These are phyloP conservation scores for Hipposideros larvatus DNA, from an alignment of 2,797 vertebrate species.

Conservation along the genomic window DNA sequence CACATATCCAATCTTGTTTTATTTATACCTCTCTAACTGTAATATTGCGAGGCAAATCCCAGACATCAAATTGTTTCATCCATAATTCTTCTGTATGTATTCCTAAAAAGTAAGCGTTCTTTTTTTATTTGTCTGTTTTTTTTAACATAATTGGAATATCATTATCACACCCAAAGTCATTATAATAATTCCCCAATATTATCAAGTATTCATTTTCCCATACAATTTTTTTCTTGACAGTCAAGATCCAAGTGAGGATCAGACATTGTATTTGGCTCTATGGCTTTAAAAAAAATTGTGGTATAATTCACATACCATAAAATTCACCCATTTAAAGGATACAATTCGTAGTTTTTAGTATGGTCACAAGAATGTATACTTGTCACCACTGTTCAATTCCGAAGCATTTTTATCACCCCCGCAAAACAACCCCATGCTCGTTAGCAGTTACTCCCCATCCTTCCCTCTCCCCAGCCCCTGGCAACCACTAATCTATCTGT, in stretches of 20 bases:
- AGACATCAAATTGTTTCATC: constrained; percentile 19
- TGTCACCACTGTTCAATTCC: neutral
- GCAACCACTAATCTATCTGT: neutral
- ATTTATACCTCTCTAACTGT: neutral
- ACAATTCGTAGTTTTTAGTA: neutral
- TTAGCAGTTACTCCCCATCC: neutral
- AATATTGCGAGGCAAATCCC: constrained; percentile 2
- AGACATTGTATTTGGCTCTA: constrained; percentile 16
- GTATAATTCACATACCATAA: neutral
- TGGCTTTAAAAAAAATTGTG: neutral
- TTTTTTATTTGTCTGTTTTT: neutral
- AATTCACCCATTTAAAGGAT: neutral
- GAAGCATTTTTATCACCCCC: neutral
- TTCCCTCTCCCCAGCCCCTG: neutral
- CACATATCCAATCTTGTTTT: neutral
- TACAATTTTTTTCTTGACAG: neutral
- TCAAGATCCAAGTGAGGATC: neutral
- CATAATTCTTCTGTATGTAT: constrained; percentile 29
- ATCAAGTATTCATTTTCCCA: neutral
- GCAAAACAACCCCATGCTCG: neutral
- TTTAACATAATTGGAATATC: neutral
- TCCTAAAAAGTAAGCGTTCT: neutral
- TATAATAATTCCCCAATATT: constrained; percentile 5
- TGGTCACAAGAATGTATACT: neutral
- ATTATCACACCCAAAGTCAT: neutral